These are phyloP conservation scores for Saccostrea echinata DNA, from an alignment of 1,140 invertebrate genomes.

Conservation along the genomic window DNA sequence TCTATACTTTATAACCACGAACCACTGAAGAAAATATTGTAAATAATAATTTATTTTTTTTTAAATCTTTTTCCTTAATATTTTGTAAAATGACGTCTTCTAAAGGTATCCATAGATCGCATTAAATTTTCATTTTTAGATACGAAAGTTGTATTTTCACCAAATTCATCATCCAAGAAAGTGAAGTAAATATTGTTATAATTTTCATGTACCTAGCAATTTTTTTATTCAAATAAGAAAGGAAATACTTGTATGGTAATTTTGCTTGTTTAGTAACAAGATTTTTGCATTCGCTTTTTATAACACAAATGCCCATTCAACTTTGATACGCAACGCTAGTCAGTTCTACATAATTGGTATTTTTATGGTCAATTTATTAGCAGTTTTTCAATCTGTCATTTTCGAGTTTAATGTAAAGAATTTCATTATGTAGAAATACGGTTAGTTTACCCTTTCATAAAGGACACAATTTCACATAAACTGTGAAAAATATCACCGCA, in stretches of 20 bases:
- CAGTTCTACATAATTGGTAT: not conserved
- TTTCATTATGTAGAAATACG: slow-evolving; percentile 35
- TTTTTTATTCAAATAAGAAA: too few relatives aligned
- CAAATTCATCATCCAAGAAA: too few relatives aligned
- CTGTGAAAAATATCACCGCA: slow-evolving; percentile 29
- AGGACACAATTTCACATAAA: slow-evolving; percentile 35
- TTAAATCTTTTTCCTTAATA: too few relatives aligned
- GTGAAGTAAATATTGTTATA: too few relatives aligned
- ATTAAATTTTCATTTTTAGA: too few relatives aligned
- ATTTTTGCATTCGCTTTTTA: not conserved
- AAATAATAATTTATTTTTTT: too few relatives aligned
- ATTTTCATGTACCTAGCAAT: too few relatives aligned
- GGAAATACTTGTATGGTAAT: not conserved
- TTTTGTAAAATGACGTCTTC: too few relatives aligned
- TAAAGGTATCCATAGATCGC: too few relatives aligned
- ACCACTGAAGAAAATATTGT: too few relatives aligned
- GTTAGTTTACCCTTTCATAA: slow-evolving; percentile 29
- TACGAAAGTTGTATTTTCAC: too few relatives aligned
- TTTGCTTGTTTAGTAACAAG: not conserved
- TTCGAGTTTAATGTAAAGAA: slow-evolving; percentile 8
- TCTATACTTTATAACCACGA: too few relatives aligned
- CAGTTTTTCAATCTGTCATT: slow-evolving; percentile 39
- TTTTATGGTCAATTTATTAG: slow-evolving; percentile 36
- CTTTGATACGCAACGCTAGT: slow-evolving; percentile 3
- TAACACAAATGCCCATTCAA: not conserved